Evolutionary conservation across 1,140 invertebrate species (phyloP).

Genomic region (Atta colombica): DNA sequence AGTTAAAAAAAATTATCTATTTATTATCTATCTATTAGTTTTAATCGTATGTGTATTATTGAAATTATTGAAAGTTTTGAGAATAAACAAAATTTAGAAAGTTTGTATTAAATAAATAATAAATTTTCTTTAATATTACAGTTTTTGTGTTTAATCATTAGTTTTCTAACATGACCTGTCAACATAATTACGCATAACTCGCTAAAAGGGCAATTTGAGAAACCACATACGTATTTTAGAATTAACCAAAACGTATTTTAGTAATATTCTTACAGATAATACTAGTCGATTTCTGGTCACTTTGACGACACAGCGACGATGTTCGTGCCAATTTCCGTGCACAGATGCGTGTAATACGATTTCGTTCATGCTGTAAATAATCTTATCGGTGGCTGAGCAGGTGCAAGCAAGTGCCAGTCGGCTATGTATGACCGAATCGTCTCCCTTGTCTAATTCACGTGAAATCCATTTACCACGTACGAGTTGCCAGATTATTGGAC

Average conservation of each 20-base stretch:
- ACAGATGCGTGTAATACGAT: slow-evolving; percentile 75
- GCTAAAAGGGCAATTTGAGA: background rate
- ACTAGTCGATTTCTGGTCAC: slow-evolving; percentile 36
- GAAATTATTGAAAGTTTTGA: background rate
- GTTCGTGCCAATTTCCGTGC: slow-evolving; percentile 65
- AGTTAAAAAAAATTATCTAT: background rate
- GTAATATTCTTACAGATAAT: slow-evolving; percentile 37
- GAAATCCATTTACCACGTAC: slow-evolving; percentile 48
- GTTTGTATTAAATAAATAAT: background rate
- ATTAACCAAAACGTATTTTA: slow-evolving; percentile 19
- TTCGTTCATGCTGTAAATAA: slow-evolving; percentile 72
- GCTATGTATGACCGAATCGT: slow-evolving; percentile 52
- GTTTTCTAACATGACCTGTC: background rate
- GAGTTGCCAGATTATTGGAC: slow-evolving; percentile 23
- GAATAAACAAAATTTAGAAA: slow-evolving; percentile 11
- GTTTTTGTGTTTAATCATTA: background rate
- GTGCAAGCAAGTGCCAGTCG: slow-evolving; percentile 52
- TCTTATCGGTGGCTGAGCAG: slow-evolving; percentile 69
- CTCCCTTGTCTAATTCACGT: slow-evolving; percentile 15
- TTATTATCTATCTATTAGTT: background rate
- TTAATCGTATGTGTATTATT: background rate
- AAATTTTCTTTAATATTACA: background rate
- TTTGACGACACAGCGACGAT: slow-evolving; percentile 33
- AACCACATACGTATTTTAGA: slow-evolving; percentile 6
- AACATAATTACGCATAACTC: background rate